Conservation (phyloP, 2,113 vertebrate genomes). For the Callorhinus ursinus region DNA sequence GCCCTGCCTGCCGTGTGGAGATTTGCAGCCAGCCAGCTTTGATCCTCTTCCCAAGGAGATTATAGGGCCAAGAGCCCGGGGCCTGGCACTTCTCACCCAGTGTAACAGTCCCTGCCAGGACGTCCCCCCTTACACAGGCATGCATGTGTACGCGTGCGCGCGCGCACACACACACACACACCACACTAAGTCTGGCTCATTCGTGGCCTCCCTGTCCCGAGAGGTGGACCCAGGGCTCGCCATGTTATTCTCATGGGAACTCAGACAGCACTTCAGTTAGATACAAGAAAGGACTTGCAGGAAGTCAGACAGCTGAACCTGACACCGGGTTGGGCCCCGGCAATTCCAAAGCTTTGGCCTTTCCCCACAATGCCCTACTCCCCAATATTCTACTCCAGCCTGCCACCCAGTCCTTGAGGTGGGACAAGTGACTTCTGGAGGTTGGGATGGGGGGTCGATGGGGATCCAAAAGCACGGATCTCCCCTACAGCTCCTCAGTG, state of each 20-base stretch:
- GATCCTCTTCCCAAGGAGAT: background rate
- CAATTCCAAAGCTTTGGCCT: background rate
- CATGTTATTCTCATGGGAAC: background rate
- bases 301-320: background rate
- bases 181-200: background rate
- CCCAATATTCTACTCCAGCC: background rate
- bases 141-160: background rate
- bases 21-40: background rate
- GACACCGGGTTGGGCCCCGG: no score
- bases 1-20: background rate
- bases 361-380: background rate
- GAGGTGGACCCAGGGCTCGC: background rate
- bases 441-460: background rate
- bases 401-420: no score
- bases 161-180: background rate
- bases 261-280: background rate
- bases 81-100: background rate
- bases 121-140: background rate
- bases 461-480: background rate
- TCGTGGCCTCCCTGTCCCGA: background rate
- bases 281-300: background rate
- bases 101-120: background rate
- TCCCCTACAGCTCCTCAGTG: background rate
- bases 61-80: background rate
- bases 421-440: background rate